Percentiles rank a stretch among this genome's conserved stretches.
phyloP scores from a whole-genome alignment of 2,888 invertebrate genomes.

The Platycnemis pennipes region DNA sequence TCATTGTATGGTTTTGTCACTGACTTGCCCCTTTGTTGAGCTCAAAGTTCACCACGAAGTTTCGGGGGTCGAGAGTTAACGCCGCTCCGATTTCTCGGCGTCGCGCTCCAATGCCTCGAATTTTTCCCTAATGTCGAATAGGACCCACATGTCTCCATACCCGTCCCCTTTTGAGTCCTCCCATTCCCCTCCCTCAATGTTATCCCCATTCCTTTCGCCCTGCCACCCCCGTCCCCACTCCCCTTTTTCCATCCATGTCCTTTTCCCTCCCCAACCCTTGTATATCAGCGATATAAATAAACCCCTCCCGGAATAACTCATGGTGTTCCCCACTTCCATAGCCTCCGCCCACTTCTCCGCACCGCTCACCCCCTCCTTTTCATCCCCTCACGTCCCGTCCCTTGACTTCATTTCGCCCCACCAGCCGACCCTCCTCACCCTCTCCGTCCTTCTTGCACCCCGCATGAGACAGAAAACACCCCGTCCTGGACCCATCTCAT shows the following conservation, averaged over 20 bases:
- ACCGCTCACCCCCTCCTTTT: slow-evolving; percentile 30
- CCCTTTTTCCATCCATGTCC: slow-evolving; percentile 58
- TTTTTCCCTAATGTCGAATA: slow-evolving; percentile 22
- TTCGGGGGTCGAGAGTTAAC: neutral
- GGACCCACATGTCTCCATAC: neutral
- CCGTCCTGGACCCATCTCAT: neutral
- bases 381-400: slow-evolving; percentile 64
- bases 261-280: slow-evolving; percentile 60
- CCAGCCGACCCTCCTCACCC: slow-evolving; percentile 19
- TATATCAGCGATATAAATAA: slow-evolving; percentile 73
- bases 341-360: slow-evolving; percentile 55
- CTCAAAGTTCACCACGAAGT: neutral
- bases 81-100: neutral
- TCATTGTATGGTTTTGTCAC: neutral
- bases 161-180: neutral
- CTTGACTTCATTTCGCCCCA: neutral
- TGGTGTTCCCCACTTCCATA: slow-evolving; percentile 63
- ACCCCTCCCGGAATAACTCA: slow-evolving; percentile 71
- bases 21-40: neutral
- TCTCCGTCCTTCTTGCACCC: neutral
- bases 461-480: neutral
- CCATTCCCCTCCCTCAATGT: slow-evolving; percentile 46
- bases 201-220: slow-evolving; percentile 1
- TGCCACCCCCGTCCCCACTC: slow-evolving; percentile 65
- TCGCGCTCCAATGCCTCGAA: neutral